Evolutionary conservation across 2,888 invertebrate species (phyloP).

Genomic region (Acronicta psi): DNA sequence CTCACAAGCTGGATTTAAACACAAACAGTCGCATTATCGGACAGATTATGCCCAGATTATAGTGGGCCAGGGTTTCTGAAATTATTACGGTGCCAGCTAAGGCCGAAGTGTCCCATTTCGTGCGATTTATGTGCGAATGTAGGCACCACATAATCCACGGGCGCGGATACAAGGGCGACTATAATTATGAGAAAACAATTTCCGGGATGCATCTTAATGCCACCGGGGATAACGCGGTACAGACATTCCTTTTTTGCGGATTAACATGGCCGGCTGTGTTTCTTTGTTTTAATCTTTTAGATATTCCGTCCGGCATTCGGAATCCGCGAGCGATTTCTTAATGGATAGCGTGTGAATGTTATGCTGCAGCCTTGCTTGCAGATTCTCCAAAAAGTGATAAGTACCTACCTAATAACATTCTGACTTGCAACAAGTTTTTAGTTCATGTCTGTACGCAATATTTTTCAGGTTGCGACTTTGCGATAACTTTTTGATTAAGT

Average conservation of each 20-base stretch:
- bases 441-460: not conserved
- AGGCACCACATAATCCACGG: conserved; percentile 81
- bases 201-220: conserved; percentile 85
- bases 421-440: not conserved
- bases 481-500: too few relatives aligned
- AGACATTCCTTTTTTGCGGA: conserved; percentile 65
- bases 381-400: too few relatives aligned
- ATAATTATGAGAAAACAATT: conserved; percentile 89
- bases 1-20: conserved; percentile 81
- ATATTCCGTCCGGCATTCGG: conserved; percentile 32
- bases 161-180: conserved; percentile 73
- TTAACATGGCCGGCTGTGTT: conserved; percentile 52
- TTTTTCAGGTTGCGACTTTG: not conserved
- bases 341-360: not conserved
- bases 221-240: conserved; percentile 77
- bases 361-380: not conserved
- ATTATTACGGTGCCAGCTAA: conserved; percentile 87
- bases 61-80: conserved; percentile 81
- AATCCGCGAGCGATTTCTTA: conserved; percentile 15
- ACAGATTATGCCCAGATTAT: conserved; percentile 88
- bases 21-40: conserved; percentile 86
- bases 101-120: conserved; percentile 86
- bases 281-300: conserved; percentile 55
- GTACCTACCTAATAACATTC: too few relatives aligned
- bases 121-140: conserved; percentile 87